These are phyloP conservation scores for Marisa cornuarietis DNA, from an alignment of 1,140 invertebrate species.

Conservation along the genomic window DNA sequence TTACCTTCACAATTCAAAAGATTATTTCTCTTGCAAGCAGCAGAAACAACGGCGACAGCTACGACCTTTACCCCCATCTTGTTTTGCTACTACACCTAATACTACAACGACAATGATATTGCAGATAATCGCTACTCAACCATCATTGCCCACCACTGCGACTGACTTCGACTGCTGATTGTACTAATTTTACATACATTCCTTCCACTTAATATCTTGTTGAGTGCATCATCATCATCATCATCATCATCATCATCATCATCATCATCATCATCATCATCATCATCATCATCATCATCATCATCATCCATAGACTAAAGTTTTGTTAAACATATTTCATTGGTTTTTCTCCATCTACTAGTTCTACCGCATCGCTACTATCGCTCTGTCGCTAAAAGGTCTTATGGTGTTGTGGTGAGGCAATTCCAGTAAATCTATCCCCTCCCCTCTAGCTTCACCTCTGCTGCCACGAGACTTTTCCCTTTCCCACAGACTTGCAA, in stretches of 20 bases:
- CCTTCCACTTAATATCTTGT: no score
- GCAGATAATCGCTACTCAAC: no score
- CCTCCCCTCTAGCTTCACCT: neutral
- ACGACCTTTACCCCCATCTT: no score
- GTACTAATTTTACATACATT: no score
- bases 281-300: neutral
- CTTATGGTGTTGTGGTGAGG: neutral
- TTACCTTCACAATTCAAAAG: no score
- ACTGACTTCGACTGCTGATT: no score
- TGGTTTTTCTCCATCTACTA: neutral
- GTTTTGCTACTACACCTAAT: no score
- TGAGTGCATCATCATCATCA: no score
- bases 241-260: neutral
- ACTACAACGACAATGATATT: no score
- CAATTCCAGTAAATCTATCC: neutral
- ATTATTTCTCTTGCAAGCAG: no score
- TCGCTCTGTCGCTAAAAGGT: neutral
- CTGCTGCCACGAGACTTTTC: neutral
- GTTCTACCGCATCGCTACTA: neutral
- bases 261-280: slow-evolving; percentile 6
- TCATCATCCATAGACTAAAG: neutral
- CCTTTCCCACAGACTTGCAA: neutral
- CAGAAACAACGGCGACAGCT: no score
- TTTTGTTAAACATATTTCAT: neutral
- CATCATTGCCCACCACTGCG: no score